These are phyloP conservation scores for Microplitis manilae DNA, from an alignment of 2,888 invertebrate species.

Conservation along the genomic window DNA sequence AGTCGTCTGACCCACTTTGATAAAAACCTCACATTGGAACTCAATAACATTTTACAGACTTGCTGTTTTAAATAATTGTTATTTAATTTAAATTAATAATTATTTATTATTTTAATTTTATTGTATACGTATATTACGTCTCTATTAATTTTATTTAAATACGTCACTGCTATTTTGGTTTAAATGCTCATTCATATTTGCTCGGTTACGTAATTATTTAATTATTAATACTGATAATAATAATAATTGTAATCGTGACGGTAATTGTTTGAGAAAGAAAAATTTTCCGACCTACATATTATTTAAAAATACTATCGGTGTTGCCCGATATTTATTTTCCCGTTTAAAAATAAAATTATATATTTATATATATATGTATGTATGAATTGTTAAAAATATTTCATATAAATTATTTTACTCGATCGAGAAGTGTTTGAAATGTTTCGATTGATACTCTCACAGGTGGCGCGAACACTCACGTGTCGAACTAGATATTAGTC, in stretches of 20 bases:
- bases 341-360: too few relatives aligned
- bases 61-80: not conserved
- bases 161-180: not conserved
- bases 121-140: too few relatives aligned
- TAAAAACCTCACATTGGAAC: conserved; percentile 68
- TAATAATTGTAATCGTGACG: too few relatives aligned
- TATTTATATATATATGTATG: not conserved
- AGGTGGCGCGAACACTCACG: conserved; percentile 54
- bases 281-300: not conserved
- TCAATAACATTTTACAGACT: conserved; percentile 56
- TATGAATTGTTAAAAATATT: not conserved
- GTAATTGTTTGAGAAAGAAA: too few relatives aligned
- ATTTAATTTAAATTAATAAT: not conserved
- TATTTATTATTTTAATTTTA: not conserved
- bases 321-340: too few relatives aligned
- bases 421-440: conserved; percentile 46
- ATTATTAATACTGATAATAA: not conserved
- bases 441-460: conserved; percentile 52
- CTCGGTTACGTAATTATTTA: not conserved
- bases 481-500: conserved; percentile 23
- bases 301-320: too few relatives aligned
- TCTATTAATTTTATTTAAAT: not conserved
- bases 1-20: conserved; percentile 72
- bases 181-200: not conserved
- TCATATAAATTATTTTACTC: conserved; percentile 41